A percentile compares a stretch with the other conserved stretches of the same genome.
These are phyloP conservation scores for Polypedilum vanderplanki DNA, from an alignment of 1,140 invertebrate genomes.

Conservation along the genomic window DNA sequence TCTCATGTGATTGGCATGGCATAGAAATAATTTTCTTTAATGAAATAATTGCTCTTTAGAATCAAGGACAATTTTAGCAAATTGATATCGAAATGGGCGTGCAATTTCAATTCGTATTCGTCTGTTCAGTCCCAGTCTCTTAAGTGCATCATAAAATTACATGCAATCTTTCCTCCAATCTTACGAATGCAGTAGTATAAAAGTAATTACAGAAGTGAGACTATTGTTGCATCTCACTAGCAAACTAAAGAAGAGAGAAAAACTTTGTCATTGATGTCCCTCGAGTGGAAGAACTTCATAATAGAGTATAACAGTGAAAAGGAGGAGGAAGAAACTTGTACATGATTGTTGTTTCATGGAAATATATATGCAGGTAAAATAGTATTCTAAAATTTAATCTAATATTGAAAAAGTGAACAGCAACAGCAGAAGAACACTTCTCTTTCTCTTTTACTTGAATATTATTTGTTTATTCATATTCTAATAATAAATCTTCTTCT, in stretches of 20 bases:
- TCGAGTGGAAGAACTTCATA: background rate
- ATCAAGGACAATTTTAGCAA: constrained; percentile 26
- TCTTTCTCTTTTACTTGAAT: background rate
- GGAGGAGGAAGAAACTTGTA: background rate
- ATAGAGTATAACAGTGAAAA: background rate
- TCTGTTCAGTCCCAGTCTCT: background rate
- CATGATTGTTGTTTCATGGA: background rate
- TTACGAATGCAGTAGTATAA: background rate
- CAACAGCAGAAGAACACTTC: too few relatives aligned
- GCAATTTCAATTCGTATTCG: background rate
- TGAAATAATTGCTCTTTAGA: constrained; percentile 27
- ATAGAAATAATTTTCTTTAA: constrained; percentile 18
- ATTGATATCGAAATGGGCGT: background rate
- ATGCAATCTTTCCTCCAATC: background rate
- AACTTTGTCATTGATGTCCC: constrained; percentile 19
- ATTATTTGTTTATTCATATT: background rate
- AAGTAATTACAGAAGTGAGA: constrained; percentile 19
- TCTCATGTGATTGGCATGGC: background rate
- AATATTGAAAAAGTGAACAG: constrained; percentile 21
- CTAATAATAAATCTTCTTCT: constrained; percentile 16
- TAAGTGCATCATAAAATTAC: constrained; percentile 28
- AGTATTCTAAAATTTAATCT: constrained; percentile 21
- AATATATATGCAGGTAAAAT: background rate
- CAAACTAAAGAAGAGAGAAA: background rate
- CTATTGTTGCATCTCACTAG: background rate